Evolutionary conservation across 2,113 vertebrate genomes (phyloP).

Genomic region (Turnix velox): DNA sequence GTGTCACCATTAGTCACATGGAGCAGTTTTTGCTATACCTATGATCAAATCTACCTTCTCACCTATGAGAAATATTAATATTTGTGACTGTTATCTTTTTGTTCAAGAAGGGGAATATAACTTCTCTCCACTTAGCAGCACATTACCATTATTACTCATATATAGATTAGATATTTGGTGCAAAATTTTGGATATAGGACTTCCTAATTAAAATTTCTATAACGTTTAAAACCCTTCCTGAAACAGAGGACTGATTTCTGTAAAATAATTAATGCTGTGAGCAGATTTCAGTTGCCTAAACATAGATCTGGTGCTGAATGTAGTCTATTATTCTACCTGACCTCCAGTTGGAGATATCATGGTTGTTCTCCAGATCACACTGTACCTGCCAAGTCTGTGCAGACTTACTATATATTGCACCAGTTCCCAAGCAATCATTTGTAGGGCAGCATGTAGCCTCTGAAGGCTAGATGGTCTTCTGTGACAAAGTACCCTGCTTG

Average conservation of each 20-base stretch:
- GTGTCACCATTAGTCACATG: background rate
- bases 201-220: background rate
- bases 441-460: background rate
- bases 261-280: background rate
- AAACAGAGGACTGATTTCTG: background rate
- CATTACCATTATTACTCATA: background rate
- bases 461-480: background rate
- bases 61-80: background rate
- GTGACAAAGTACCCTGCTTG: background rate
- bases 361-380: background rate
- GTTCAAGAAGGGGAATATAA: rapidly evolving
- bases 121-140: background rate
- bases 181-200: background rate
- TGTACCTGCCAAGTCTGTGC: background rate
- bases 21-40: background rate
- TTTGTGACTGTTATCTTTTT: background rate
- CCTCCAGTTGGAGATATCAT: background rate
- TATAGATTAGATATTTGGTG: background rate
- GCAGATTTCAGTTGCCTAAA: background rate
- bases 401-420: background rate
- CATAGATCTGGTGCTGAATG: background rate
- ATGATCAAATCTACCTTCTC: background rate
- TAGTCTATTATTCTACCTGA: background rate
- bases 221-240: background rate
- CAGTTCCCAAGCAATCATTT: background rate